Percentiles rank a stretch among this genome's conserved stretches.
Evolutionary conservation across 2,113 vertebrate genomes (phyloP).

Genomic region (Mugil cephalus): DNA sequence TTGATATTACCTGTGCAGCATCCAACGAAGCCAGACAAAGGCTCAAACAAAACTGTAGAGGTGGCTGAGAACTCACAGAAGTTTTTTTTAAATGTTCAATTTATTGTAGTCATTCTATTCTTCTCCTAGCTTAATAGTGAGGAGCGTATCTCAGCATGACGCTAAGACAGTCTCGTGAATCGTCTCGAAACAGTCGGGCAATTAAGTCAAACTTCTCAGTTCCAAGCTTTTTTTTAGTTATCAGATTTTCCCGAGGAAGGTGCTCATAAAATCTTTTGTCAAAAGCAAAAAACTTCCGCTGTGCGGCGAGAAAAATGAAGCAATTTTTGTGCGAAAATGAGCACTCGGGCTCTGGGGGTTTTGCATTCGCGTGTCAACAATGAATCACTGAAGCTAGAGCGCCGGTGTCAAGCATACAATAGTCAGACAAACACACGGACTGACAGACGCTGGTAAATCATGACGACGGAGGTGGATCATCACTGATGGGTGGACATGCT

Average conservation of each 20-base stretch:
- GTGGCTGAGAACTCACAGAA: background rate
- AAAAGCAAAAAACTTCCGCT: background rate
- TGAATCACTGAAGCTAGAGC: background rate
- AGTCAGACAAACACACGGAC: constrained; percentile 56
- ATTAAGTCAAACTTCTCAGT: background rate
- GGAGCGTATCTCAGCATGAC: background rate
- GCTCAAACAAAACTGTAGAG: background rate
- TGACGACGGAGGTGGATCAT: constrained; percentile 37
- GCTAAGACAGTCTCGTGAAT: background rate
- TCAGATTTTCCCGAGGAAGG: background rate
- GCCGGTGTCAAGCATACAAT: constrained; percentile 49
- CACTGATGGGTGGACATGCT: constrained; percentile 31
- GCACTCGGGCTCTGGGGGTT: background rate
- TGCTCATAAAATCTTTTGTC: background rate
- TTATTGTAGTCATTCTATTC: background rate
- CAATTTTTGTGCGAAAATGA: constrained; percentile 1
- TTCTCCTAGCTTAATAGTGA: background rate
- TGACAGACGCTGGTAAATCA: constrained; percentile 25
- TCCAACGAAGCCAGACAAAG: background rate
- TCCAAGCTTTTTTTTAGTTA: background rate
- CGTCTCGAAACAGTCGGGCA: background rate
- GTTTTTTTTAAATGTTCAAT: background rate
- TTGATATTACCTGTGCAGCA: background rate
- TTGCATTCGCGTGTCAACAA: background rate
- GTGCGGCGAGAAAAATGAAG: background rate